Evolutionary conservation across 2,888 invertebrate genomes (phyloP), one percentile per base, ranked within the genome.

Genomic region (Dasypogon diadema): DNA sequence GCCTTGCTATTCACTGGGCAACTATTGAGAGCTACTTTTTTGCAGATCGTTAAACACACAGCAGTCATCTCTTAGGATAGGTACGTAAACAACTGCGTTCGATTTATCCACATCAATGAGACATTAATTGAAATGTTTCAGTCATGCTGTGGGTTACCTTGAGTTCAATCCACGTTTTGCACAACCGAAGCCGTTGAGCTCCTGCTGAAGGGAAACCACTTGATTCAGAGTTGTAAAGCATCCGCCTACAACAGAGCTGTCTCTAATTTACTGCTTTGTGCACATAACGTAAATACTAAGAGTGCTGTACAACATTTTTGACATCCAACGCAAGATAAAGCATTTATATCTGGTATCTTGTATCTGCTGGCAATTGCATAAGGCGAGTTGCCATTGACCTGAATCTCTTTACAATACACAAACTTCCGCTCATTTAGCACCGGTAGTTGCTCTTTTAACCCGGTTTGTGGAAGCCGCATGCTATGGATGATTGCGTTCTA

Each of bases 341-440:
- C n/a, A 12, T 42, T 42, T 12, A 1, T 30, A 65, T 65, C 48
- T 46, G n/a, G 48, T 37, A 65, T 65, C 65, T 65, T 34, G 65
- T 65, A 37, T n/a, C 30, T 24, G n/a, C n/a, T n/a, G 30, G 30
- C 60, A 34, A 60, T 65, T 65, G 65, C 65, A 65, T 65, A 65
- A 65, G 48, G 21, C 54, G 26, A 54, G 55, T 72, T 72, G 72
- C 55, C 72, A 72, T 72, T 72, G 72, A 72, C 72, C 72, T 72
- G 34, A n/a, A 72, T 72, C 55, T 55, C 34, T 34, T 10, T 21
- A 54, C 72, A 72, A 72, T 72, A 55, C 72, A 72, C 54, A 21
- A 54, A 72, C 34, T 72, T 72, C 72, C 72, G 72, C 55, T 18
- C 55, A 72, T 72, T 72, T 54, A 72, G 51, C 51, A 70, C 34